Evolutionary conservation across 1,140 invertebrate genomes (phyloP).

Genomic region (Formica exsecta): DNA sequence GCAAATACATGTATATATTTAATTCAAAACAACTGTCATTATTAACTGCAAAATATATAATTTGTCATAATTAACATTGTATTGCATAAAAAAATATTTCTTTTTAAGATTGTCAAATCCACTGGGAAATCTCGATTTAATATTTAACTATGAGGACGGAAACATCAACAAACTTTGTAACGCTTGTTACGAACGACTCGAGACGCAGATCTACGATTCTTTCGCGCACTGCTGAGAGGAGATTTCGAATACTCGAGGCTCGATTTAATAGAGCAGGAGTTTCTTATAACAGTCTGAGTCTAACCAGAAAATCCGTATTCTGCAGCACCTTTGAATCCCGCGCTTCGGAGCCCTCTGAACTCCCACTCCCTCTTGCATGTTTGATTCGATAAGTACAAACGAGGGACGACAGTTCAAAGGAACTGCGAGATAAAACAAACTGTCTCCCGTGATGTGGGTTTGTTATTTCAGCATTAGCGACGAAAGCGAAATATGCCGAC

Average conservation of each 20-base stretch:
- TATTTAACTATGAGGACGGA: constrained; percentile 31
- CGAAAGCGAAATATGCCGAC: constrained; percentile 73
- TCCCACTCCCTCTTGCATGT: constrained; percentile 48
- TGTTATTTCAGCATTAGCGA: constrained; percentile 78
- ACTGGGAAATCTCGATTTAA: constrained; percentile 38
- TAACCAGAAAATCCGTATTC: constrained; percentile 59
- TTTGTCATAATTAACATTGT: neutral
- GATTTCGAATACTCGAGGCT: constrained; percentile 53
- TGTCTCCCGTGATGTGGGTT: constrained; percentile 69
- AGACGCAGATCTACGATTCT: constrained; percentile 42
- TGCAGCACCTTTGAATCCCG: constrained; percentile 51
- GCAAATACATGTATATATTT: neutral
- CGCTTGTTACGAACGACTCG: constrained; percentile 47
- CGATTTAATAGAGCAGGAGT: constrained; percentile 47
- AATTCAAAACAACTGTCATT: neutral
- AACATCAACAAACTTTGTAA: constrained; percentile 60
- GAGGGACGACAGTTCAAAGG: constrained; percentile 76
- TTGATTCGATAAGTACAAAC: constrained; percentile 66
- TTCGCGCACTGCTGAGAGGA: constrained; percentile 45
- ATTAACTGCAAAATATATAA: neutral
- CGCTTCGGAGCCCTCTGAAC: constrained; percentile 9
- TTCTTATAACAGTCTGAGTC: constrained; percentile 32
- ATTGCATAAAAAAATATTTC: constrained; percentile 25
- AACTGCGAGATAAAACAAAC: constrained; percentile 71
- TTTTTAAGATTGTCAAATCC: constrained; percentile 1